Base-by-base conservation (phyloP, 2,888 invertebrate genomes). In the Tuberolachnus salignus region DNA sequence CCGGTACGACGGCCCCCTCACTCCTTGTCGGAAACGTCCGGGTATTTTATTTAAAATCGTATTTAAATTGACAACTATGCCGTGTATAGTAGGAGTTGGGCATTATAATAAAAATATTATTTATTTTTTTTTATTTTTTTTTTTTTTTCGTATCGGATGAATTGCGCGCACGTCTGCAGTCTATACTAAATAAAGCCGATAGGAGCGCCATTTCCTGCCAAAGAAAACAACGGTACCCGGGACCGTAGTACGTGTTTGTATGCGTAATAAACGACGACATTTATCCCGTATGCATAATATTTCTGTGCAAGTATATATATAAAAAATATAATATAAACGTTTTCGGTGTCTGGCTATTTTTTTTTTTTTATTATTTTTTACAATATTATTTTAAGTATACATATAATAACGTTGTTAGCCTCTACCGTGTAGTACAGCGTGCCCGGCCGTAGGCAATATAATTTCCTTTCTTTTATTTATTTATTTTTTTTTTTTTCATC, bases 151-250 rank as follows among this genome's bases (percentile, higher is more conserved):
- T n/a, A 34, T 4, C 34, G 34, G 34, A 34, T 34, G 34, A 6
- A 34, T 34, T 6, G 34, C 34, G 34, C 34, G 34, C 34, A 16
- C 51, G 51, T n/a, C 51, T 3, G 14, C n/a, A n/a, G n/a, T n/a
- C n/a, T n/a, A n/a, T n/a, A n/a, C n/a, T n/a, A n/a, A n/a, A n/a
- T n/a, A n/a, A n/a, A n/a, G n/a, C n/a, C n/a, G n/a, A n/a, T n/a
- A n/a, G n/a, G n/a, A 67, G 59, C 75, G 75, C 49, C 75, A 23
- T 78, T 67, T 78, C 75, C 75, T 67, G 75, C 75, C 75, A 59
- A 49, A 67, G 57, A 78, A 34, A 34, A 78, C 75, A 78, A 78
- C 75, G 75, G 75, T 78, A 67, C 55, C 46, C 4, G 19, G 57
- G 64, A 26, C 49, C 42, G 49, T 23, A 57, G 64, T 64, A 78